Percentiles rank a stretch among this genome's conserved stretches.
These are phyloP conservation scores for Paramacrobiotus metropolitanus DNA, from an alignment of 1,140 invertebrate species.

Conservation along the genomic window DNA sequence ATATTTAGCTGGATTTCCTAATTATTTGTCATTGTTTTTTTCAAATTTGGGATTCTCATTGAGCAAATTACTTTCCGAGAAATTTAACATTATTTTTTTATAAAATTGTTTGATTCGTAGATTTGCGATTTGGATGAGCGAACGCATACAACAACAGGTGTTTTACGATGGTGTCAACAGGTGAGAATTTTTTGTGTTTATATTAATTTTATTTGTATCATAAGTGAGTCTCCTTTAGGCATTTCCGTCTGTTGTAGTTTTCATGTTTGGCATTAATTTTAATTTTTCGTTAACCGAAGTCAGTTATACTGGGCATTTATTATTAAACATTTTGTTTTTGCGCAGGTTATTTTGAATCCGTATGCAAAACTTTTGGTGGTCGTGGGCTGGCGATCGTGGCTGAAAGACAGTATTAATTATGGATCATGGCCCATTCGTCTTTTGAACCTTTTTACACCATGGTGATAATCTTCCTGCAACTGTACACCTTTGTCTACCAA, in stretches of 20 bases:
- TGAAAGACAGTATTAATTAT: neutral
- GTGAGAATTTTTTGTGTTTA: too few species aligned
- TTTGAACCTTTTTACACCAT: neutral
- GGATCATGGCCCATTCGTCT: neutral
- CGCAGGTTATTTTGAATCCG: neutral
- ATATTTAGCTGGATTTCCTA: too few species aligned
- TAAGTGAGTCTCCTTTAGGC: neutral
- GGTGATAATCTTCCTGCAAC: neutral
- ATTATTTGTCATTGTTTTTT: too few species aligned
- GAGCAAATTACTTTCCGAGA: neutral
- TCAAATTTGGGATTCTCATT: too few species aligned
- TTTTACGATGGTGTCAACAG: neutral
- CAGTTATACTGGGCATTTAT: too few species aligned
- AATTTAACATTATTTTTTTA: neutral
- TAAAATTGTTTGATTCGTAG: neutral
- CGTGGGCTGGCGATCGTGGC: neutral
- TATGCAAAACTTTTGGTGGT: neutral
- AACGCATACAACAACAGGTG: neutral
- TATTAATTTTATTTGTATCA: too few species aligned
- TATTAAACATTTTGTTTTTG: neutral
- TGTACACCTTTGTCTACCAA: slow-evolving; percentile 1
- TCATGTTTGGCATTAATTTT: too few species aligned
- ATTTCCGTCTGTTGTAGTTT: too few species aligned
- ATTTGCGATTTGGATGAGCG: neutral
- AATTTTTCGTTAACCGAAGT: too few species aligned